phyloP scores from a whole-genome alignment of 2,888 invertebrate species.

The Leptinotarsa haldemani region DNA sequence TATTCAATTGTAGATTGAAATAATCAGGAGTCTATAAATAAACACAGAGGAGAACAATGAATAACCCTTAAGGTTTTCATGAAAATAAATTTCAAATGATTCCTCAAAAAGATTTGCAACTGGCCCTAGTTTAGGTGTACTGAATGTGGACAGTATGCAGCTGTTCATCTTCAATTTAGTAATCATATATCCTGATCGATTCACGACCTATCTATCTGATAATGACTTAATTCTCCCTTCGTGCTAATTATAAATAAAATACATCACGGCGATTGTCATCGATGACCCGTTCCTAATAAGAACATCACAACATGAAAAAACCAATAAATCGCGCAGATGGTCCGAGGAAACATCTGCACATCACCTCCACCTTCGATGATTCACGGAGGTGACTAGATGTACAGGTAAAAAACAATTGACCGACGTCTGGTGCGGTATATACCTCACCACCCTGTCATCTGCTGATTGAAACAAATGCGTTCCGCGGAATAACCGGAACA shows the following conservation, averaged over 20 bases:
- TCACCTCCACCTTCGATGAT: slow-evolving; percentile 39
- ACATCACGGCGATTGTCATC: slow-evolving; percentile 10
- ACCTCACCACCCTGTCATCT: slow-evolving; percentile 43
- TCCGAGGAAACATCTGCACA: slow-evolving; percentile 43
- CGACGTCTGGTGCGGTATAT: slow-evolving; percentile 25
- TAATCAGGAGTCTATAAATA: too few relatives aligned
- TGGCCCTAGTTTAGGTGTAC: too few relatives aligned
- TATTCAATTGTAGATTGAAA: too few relatives aligned
- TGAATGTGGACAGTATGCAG: background rate
- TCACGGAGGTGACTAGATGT: slow-evolving; percentile 37
- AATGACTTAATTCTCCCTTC: background rate
- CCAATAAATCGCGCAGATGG: slow-evolving; percentile 48
- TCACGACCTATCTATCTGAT: background rate
- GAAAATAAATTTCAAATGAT: too few relatives aligned
- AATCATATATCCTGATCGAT: background rate
- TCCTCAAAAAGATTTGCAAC: background rate
- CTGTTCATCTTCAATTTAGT: background rate
- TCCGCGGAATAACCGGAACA: slow-evolving; percentile 37
- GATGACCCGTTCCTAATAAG: slow-evolving; percentile 7
- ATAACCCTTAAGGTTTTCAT: too few relatives aligned
- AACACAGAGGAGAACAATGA: too few relatives aligned
- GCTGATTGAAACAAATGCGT: slow-evolving; percentile 51
- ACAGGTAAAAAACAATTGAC: slow-evolving; percentile 39
- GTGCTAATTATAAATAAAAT: slow-evolving; percentile 20
- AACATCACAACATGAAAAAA: slow-evolving; percentile 19